Base-by-base conservation (phyloP, 1,140 invertebrate genomes). In the Drosophila ohnishii region DNA sequence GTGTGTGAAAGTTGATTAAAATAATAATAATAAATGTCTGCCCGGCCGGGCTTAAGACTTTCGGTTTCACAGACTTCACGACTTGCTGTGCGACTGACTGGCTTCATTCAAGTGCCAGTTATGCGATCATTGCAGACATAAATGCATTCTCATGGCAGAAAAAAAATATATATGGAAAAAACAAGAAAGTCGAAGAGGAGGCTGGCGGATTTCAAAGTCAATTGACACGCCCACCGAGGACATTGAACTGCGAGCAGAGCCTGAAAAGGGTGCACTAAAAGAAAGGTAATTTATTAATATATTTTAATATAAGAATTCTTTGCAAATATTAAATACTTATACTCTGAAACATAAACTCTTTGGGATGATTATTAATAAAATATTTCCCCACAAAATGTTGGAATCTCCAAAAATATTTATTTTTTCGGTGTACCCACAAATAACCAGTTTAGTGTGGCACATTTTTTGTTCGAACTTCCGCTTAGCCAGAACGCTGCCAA, bases 391-490 rank as follows among this genome's bases (percentile, higher is more conserved):
- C 25, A 28, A 28, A 6, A 5, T 9, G 0, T 19, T 34, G 13
- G 5, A 51, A 19, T 10, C 9, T 48, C 2, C 8, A 10, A 30
- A 34, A 8, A 2, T 1, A 11, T 9, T 11, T 32, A 8, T 35
- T 65, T 32, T 37, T 22, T 50, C 40, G 13, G 60, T 81, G 66
- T 66, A 73, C 34, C 63, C 56, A 63, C 75, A 86, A 86, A 86
- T 75, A 86, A 87, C 84, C 84, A 71, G 84, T 87, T 88, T 84
- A 69, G 74, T 76, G 65, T 62, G 48, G 58, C 59, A 65, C 14
- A 60, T 60, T 79, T 86, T 86, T 87, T 87, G 80, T 59, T 34
- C 42, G 19, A 64, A 87, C 83, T 87, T 87, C 84, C 84, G 84
- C 67, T 87, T 80, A 78, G 57, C 50, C 55, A 71, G 65, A 80